Evolutionary conservation across 2,113 vertebrate genomes (phyloP), one percentile per base, ranked within the genome.

Genomic region (Lamprotornis superbus): DNA sequence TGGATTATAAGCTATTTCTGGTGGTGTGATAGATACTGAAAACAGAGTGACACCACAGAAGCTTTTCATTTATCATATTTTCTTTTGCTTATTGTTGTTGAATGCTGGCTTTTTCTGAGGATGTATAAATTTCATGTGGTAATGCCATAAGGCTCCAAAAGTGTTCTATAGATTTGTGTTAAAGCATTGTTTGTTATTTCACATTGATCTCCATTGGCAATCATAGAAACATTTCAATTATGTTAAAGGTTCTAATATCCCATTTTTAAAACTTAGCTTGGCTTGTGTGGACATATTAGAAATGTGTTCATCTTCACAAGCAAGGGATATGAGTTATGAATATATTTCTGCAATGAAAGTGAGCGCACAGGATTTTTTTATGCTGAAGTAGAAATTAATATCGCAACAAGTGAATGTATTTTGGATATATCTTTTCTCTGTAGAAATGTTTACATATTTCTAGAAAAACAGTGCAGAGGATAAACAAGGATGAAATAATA

Each of bases 221-320:
- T 88, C 55, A 91, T 18, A 93, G 55, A 95, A 93, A 30, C 37
- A 93, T 89, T 96, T 93, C 55, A 90, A 73, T 19, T 89, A 53
- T 87, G 46, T 94, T 95, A 87, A 95, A 92, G 77, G 27, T 96
- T 91, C 39, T 89, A 80, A 67, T 83, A 64, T 76, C 76, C 93
- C 37, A 91, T 89, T 94, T 93, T 56, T 86, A 90, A 94, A 59
- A 88, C 44, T 89, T 91, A 93, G 85, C 53, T 97, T 95, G 64
- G 79, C 71, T 92, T 92, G 46, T 53, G 89, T 70, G 73, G 56
- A 89, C 39, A 37, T 73, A 59, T 79, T 49, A 93, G 79, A 96
- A 86, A 70, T 24, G 6, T 28, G 12, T n/a, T 87, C 59, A 60
- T 74, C 31, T 40, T 33, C 2, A 1, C 46, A 79, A 89, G 67